Conservation (phyloP, 2,113 vertebrate genomes). For the Protobothrops mucrosquamatus region DNA sequence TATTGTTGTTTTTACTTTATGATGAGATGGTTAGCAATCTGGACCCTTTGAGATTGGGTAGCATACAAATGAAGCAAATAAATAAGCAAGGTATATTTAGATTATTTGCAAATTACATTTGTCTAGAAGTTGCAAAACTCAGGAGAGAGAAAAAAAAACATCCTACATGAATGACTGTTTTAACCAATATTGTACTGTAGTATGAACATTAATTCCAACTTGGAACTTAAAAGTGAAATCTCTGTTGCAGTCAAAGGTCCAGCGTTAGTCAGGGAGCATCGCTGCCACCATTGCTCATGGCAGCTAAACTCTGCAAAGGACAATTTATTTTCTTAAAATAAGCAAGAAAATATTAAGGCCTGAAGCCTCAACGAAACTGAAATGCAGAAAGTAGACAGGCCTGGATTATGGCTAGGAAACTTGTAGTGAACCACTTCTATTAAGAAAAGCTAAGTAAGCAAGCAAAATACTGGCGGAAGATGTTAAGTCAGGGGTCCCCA, state of each 20-base stretch:
- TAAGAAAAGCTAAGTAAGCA: background rate
- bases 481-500: too few species aligned
- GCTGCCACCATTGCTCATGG: background rate
- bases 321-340: background rate
- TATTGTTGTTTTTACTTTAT: background rate
- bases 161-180: background rate
- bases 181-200: background rate
- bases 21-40: background rate
- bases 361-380: background rate
- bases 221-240: background rate
- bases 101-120: background rate
- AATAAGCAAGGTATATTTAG: background rate
- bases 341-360: background rate
- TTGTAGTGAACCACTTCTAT: background rate
- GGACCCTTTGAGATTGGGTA: background rate
- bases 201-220: background rate
- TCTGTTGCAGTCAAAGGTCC: background rate
- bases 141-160: background rate
- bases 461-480: background rate
- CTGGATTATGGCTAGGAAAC: background rate
- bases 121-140: background rate
- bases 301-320: background rate
- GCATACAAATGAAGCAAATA: background rate
- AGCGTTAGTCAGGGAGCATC: background rate
- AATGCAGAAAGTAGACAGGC: background rate